Evolutionary conservation across 2,113 vertebrate genomes (phyloP).

Genomic region (Daboia siamensis): DNA sequence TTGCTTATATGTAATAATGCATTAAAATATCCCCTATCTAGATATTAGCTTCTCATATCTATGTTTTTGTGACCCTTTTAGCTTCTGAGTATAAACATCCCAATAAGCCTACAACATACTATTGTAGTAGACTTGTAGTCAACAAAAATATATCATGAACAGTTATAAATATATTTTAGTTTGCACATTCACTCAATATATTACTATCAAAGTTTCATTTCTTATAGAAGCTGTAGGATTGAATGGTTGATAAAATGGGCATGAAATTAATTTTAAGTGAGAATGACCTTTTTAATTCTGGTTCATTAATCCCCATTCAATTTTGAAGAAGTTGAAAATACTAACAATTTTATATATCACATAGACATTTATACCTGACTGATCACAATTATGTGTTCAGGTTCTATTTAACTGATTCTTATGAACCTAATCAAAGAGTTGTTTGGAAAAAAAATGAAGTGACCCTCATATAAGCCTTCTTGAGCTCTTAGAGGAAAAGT

Average conservation of each 20-base stretch:
- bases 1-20: not conserved
- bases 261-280: not conserved
- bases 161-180: slow-evolving; percentile 48
- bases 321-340: not conserved
- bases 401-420: not conserved
- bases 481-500: not conserved
- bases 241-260: not conserved
- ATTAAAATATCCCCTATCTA: not conserved
- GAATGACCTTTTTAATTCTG: not conserved
- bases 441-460: not conserved
- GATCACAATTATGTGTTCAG: not conserved
- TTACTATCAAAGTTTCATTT: not conserved
- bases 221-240: not conserved
- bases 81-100: not conserved
- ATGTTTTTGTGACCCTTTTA: not conserved
- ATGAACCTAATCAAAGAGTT: not conserved
- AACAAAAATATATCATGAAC: not conserved
- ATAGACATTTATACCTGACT: not conserved
- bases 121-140: not conserved
- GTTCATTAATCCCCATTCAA: not conserved
- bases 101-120: not conserved
- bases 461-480: not conserved
- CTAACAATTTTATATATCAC: not conserved
- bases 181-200: not conserved
- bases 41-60: not conserved